A percentile compares a stretch with the other conserved stretches of the same genome.
These are phyloP conservation scores for Dromius quadrimaculatus DNA, from an alignment of 2,888 invertebrate genomes.

Conservation along the genomic window DNA sequence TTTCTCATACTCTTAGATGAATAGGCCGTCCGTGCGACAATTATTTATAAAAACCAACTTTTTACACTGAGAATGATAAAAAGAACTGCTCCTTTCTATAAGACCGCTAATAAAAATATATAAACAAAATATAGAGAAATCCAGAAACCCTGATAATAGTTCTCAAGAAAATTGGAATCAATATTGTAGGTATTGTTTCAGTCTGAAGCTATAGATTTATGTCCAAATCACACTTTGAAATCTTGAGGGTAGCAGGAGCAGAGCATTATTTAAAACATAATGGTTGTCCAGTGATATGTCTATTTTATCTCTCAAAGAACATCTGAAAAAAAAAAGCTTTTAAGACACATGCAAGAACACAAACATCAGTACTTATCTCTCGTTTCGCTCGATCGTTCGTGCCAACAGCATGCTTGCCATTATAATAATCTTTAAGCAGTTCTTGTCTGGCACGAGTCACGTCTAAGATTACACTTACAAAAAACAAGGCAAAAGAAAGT, in stretches of 20 bases:
- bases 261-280: conserved; percentile 23
- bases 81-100: too few relatives aligned
- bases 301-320: conserved; percentile 5
- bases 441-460: conserved; percentile 49
- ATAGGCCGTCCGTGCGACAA: too few relatives aligned
- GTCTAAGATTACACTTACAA: conserved; percentile 47
- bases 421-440: conserved; percentile 45
- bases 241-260: too few relatives aligned
- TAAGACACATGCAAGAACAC: neutral
- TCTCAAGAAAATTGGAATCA: too few relatives aligned
- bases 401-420: conserved; percentile 47
- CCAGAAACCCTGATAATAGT: too few relatives aligned
- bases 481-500: conserved; percentile 36
- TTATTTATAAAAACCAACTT: too few relatives aligned
- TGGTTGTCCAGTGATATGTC: conserved; percentile 9
- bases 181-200: too few relatives aligned
- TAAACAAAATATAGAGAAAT: too few relatives aligned
- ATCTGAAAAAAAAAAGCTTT: conserved; percentile 35
- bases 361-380: neutral
- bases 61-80: too few relatives aligned
- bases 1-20: too few relatives aligned
- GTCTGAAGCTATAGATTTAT: conserved; percentile 12
- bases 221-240: conserved; percentile 5
- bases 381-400: conserved; percentile 36
- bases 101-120: too few relatives aligned